Conservation (phyloP, 2,888 invertebrate species). For the Synanthedon tipuliformis region DNA sequence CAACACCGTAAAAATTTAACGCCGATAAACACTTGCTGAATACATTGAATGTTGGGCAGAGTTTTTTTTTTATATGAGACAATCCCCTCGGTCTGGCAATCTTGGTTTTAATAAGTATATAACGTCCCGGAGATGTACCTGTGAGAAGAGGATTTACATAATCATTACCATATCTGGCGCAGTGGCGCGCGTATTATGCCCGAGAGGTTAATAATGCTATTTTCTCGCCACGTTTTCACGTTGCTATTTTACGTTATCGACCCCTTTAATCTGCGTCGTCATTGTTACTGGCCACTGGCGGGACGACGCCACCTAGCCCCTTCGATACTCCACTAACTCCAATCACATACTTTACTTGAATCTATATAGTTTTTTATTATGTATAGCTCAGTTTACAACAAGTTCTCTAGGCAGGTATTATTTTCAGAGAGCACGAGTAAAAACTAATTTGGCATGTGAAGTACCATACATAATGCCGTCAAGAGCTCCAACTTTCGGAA, state of each 20-base stretch:
- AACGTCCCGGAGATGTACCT: constrained; percentile 66
- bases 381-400: background rate
- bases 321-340: constrained; percentile 17
- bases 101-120: constrained; percentile 70
- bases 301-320: constrained; percentile 42
- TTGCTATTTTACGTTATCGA: constrained; percentile 67
- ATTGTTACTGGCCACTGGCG: constrained; percentile 63
- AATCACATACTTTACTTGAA: background rate
- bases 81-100: constrained; percentile 56
- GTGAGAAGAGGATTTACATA: constrained; percentile 68
- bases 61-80: constrained; percentile 45
- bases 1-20: constrained; percentile 55
- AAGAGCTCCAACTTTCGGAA: background rate
- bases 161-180: constrained; percentile 71
- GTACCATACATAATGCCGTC: background rate
- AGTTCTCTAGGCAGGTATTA: background rate
- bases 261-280: constrained; percentile 64
- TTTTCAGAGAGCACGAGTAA: background rate
- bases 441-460: background rate
- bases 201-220: constrained; percentile 71
- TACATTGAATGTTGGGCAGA: constrained; percentile 32
- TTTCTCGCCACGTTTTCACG: constrained; percentile 70
- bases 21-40: constrained; percentile 47
- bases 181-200: constrained; percentile 68
- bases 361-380: background rate